Evolutionary conservation across 2,113 vertebrate species (phyloP), one percentile per base, ranked within the genome.

Genomic region (Rhynchomys soricoides): DNA sequence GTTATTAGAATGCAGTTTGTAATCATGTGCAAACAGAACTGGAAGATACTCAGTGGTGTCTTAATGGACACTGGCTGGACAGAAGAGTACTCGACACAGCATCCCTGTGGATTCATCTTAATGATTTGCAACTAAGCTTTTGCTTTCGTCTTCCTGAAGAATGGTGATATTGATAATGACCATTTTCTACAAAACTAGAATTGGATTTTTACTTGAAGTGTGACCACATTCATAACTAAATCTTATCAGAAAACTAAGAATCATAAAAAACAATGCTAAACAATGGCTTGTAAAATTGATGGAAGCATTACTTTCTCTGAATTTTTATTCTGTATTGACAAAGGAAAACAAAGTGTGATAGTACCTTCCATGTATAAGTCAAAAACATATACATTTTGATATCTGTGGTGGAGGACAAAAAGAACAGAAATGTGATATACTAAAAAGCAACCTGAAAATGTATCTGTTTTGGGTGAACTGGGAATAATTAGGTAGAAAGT

Each of bases 351-450:
- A 92, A 50, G 45, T 26, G 1, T 88, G 16, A 59, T 1, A 59
- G 6, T 3, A 62, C 16, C 24, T 16, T 34, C 17, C 19, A 75
- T 91, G 45, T 59, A 15, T 11, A 73, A 91, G 37, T 86, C 34
- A 59, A 79, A n/a, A 26, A 43, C 15, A 31, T 12, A 7, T 4
- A 24, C 40, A 22, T 37, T 7, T 78, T n/a, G 2, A 11, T 62
- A 79, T 19, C 4, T 26, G 6, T 26, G 3, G 0, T 19, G 34
- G 21, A 64, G 19, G 12, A 17, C 0, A n/a, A 11, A n/a, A 7
- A 5, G 29, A 19, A 48, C 2, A 74, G 64, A 4, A 19, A 71
- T 29, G 3, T 26, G 29, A 68, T 3, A 0, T 5, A 66, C 34
- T 74, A 71, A 48, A 86, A 11, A 55, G 16, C 6, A 59, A 24